A percentile compares a stretch with the other conserved stretches of the same genome.
These are phyloP conservation scores for Linnaemya tessellans DNA, from an alignment of 2,888 invertebrate species.

Conservation along the genomic window DNA sequence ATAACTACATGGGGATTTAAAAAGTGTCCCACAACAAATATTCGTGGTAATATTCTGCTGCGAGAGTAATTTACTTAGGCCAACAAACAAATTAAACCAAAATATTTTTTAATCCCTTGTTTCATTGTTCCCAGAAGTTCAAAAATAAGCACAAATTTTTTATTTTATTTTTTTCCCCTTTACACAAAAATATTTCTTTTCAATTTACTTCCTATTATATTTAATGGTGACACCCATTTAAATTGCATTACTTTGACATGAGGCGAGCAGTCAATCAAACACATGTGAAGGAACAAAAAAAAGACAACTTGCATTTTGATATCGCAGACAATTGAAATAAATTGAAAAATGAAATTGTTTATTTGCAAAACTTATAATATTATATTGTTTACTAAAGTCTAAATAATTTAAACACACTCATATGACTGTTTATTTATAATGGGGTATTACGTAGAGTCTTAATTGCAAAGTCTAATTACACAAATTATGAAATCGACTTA, in stretches of 20 bases:
- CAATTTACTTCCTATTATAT: not conserved
- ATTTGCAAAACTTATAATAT: not conserved
- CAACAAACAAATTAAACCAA: too few species aligned
- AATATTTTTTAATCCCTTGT: too few species aligned
- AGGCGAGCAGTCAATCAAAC: slow-evolving; percentile 5
- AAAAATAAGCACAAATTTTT: too few species aligned
- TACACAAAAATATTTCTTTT: too few species aligned
- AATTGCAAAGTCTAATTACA: not conserved
- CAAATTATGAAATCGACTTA: not conserved
- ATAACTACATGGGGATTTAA: not conserved
- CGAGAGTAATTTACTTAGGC: too few species aligned
- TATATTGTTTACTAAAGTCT: not conserved
- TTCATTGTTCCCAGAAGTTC: too few species aligned
- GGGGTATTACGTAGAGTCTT: not conserved
- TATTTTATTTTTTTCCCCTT: too few species aligned
- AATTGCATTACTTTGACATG: not conserved
- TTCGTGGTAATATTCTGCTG: too few species aligned
- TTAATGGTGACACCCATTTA: not conserved
- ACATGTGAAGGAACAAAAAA: not conserved
- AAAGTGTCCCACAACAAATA: not conserved
- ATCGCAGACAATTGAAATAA: not conserved
- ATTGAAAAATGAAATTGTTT: not conserved
- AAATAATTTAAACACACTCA: slow-evolving; percentile 7
- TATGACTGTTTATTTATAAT: slow-evolving; percentile 3
- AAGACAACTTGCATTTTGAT: not conserved